Evolutionary conservation across 2,113 vertebrate genomes (phyloP).

Genomic region (Chiloscyllium plagiosum): DNA sequence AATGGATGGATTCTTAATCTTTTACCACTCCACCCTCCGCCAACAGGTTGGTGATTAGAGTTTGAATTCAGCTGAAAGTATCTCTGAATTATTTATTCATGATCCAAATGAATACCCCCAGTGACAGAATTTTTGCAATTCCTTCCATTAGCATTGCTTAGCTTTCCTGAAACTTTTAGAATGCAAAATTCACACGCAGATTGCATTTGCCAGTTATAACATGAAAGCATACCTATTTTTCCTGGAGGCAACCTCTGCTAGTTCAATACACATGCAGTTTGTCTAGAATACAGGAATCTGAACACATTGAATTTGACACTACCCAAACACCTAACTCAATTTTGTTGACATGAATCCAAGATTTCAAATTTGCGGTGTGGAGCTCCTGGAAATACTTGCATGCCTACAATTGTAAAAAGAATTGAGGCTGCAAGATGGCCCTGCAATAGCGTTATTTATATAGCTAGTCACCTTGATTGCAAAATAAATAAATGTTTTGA

Average conservation of each 20-base stretch:
- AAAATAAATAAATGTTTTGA: background rate
- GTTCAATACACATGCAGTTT: background rate
- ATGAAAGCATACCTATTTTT: background rate
- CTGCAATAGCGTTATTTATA: background rate
- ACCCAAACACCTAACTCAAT: background rate
- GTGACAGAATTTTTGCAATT: background rate
- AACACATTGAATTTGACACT: background rate
- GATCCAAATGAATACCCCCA: background rate
- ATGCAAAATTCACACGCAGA: background rate
- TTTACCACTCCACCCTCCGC: background rate
- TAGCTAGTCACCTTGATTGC: background rate
- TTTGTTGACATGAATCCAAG: background rate
- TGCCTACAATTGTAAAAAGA: background rate
- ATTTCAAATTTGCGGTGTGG: background rate
- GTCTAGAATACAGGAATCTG: background rate
- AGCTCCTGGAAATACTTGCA: background rate
- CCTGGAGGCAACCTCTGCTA: background rate
- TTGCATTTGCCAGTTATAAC: background rate
- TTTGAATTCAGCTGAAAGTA: background rate
- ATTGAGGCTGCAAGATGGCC: background rate
- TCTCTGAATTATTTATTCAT: background rate
- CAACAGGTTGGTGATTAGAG: slow-evolving; percentile 1
- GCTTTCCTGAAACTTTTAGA: background rate
- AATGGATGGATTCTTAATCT: slow-evolving; percentile 30
- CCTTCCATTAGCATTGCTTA: background rate